Percentiles rank a stretch among this genome's conserved stretches.
These are phyloP conservation scores for Plagodis pulveraria DNA, from an alignment of 2,888 invertebrate species.

Conservation along the genomic window DNA sequence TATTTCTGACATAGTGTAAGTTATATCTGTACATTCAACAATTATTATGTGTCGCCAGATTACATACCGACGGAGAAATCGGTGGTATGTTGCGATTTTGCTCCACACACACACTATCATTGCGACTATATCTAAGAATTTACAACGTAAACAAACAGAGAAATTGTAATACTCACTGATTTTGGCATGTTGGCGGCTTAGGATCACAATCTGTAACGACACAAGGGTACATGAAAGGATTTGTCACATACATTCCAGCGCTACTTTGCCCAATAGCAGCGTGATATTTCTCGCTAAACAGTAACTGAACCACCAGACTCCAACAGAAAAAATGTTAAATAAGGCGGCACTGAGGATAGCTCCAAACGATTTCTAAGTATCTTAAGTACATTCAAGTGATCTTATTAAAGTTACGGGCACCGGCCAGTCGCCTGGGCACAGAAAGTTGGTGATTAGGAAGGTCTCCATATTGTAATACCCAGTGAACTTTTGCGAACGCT, in stretches of 20 bases:
- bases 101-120: slow-evolving; percentile 13
- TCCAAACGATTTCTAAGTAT: slow-evolving; percentile 56
- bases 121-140: slow-evolving; percentile 9
- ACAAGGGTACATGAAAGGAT: slow-evolving; percentile 57
- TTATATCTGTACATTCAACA: slow-evolving; percentile 27
- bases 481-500: neutral
- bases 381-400: slow-evolving; percentile 49
- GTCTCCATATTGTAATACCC: slow-evolving; percentile 24
- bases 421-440: slow-evolving; percentile 62
- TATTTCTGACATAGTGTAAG: slow-evolving; percentile 2
- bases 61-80: slow-evolving; percentile 77
- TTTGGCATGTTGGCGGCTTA: slow-evolving; percentile 86
- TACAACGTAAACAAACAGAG: slow-evolving; percentile 36
- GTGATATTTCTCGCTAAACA: slow-evolving; percentile 56
- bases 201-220: slow-evolving; percentile 79
- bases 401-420: slow-evolving; percentile 67
- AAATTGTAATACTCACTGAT: slow-evolving; percentile 81
- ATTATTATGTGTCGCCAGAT: slow-evolving; percentile 34
- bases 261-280: slow-evolving; percentile 55
- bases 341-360: slow-evolving; percentile 36
- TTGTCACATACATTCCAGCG: slow-evolving; percentile 52
- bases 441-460: slow-evolving; percentile 52
- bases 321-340: slow-evolving; percentile 35
- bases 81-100: slow-evolving; percentile 52
- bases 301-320: slow-evolving; percentile 48